These are phyloP conservation scores for Leptopterna dolabrata DNA, from an alignment of 2,888 invertebrate genomes.

Conservation along the genomic window DNA sequence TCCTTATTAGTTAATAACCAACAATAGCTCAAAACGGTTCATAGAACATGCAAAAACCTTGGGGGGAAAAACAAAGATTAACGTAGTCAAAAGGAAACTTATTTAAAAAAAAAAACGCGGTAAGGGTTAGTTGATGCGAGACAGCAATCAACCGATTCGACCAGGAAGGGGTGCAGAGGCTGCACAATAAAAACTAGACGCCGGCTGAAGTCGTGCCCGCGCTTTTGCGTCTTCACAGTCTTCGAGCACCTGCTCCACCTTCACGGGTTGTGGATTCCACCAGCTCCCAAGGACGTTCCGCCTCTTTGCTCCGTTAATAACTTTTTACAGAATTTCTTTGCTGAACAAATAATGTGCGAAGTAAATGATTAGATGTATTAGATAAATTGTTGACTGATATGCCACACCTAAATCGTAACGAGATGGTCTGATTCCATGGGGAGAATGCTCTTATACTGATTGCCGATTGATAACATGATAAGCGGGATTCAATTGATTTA, in stretches of 20 bases:
- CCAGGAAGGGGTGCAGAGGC: not conserved
- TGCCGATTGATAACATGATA: no score
- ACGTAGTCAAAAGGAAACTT: not conserved
- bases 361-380: not conserved
- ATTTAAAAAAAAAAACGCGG: not conserved
- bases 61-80: not conserved
- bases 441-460: no score
- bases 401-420: not conserved
- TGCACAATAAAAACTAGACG: not conserved
- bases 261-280: not conserved
- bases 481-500: no score
- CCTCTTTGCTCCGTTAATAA: conserved; percentile 9
- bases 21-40: not conserved
- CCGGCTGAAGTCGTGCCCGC: not conserved
- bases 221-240: not conserved
- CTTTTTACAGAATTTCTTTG: not conserved
- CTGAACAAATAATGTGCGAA: not conserved
- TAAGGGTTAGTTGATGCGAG: not conserved
- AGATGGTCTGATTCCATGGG: no score
- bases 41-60: not conserved
- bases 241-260: not conserved
- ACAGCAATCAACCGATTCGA: not conserved
- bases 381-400: not conserved
- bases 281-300: conserved; percentile 16
- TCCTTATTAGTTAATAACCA: no score